Conservation (phyloP, 2,888 invertebrate genomes). For the Tipula lateralis region DNA sequence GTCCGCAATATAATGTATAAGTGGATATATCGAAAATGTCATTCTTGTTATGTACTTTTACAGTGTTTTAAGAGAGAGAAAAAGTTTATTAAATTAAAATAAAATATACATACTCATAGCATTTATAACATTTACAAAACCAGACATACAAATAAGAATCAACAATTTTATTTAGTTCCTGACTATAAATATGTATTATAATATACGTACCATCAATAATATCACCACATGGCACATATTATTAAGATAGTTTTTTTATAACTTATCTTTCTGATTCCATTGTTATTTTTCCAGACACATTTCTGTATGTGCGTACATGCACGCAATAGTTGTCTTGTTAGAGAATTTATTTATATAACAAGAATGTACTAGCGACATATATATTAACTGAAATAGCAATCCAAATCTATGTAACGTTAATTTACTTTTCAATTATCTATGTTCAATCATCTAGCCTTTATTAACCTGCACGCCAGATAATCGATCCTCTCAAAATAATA, state of each 20-base stretch:
- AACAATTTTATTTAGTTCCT: background rate
- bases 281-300: background rate
- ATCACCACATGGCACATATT: background rate
- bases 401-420: no score
- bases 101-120: no score
- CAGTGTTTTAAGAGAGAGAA: background rate
- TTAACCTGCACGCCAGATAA: no score
- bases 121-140: background rate
- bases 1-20: background rate
- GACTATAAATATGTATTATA: background rate
- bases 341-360: no score
- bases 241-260: background rate
- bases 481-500: no score
- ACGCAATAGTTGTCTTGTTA: no score
- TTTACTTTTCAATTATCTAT: no score
- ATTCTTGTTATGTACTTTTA: background rate
- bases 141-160: constrained; percentile 11
- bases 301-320: background rate
- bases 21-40: background rate
- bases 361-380: no score
- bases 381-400: no score
- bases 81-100: background rate
- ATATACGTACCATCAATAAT: background rate
- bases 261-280: background rate
- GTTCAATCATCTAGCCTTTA: no score